Evolutionary conservation across 2,888 invertebrate genomes (phyloP), one percentile per base, ranked within the genome.

Genomic region (Idaea biselata): DNA sequence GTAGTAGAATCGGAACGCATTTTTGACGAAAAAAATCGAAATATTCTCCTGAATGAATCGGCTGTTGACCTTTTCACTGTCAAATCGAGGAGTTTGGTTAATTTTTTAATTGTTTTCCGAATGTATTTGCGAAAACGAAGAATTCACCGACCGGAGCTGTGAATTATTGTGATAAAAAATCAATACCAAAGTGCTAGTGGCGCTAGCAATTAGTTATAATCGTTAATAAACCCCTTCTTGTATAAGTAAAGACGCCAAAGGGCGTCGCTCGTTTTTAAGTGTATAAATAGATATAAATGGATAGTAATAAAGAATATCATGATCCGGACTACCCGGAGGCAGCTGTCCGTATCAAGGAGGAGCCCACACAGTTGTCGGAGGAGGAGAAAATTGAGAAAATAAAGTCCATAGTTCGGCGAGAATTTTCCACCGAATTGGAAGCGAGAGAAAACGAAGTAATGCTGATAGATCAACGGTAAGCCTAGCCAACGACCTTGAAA

Each of bases 351-450:
- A 76, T 80, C 2, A 83, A 83, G 63, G 83, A 84, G 63, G 84
- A 86, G 64, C 71, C 77, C 0, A 73, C 71, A 58, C 76, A 64
- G 44, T 44, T 78, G 18, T 71, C 83, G 0, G 87, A 89, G 61
- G 93, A 93, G 59, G 87, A 89, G 72, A 88, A 89, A 80, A 75
- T 86, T 53, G 81, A 85, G 18, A 94, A 91, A 82, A 93, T 95
- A 65, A 90, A 93, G 69, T 86, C 91, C 31, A 95, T 97, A 60
- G 93, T 97, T 33, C 93, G 94, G 70, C 93, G 93, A 64, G 96
- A 97, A 84, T 97, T 97, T 87, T 90, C 94, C 58, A 93, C 93
- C 59, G 97, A 97, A 82, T 88, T 97, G 14, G 89, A 93, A 59
- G 79, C 88, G 1, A 95, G 96, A 76, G 95, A 96, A 79, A 93